Percentiles rank a stretch among this genome's conserved stretches.
Evolutionary conservation across 1,140 invertebrate species (phyloP).

Genomic region (Tachypleus tridentatus): DNA sequence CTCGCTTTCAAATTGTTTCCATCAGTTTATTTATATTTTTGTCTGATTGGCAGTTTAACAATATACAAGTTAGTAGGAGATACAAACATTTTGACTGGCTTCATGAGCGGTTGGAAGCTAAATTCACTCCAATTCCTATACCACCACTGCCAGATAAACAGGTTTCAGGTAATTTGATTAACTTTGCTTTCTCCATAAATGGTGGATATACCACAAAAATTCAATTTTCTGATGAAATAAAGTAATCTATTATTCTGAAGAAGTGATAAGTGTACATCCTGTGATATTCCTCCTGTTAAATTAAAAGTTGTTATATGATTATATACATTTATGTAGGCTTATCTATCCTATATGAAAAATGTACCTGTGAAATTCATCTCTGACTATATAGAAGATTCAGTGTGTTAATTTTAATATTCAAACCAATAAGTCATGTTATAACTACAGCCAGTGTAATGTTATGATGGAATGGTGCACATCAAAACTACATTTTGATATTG

Average conservation of each 20-base stretch:
- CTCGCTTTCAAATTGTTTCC: neutral
- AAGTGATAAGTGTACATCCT: neutral
- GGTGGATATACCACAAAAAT: conserved; percentile 4
- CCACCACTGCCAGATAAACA: conserved; percentile 96
- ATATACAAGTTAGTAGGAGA: conserved; percentile 72
- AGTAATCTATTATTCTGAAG: conserved; percentile 2
- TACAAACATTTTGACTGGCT: conserved; percentile 99
- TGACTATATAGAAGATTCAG: no score
- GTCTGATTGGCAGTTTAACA: neutral
- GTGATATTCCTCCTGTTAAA: no score
- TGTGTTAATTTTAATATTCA: no score
- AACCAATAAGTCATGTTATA: no score
- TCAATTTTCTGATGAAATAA: conserved; percentile 4
- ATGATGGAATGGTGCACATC: no score
- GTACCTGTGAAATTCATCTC: no score
- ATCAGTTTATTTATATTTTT: neutral
- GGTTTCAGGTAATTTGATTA: conserved; percentile 45
- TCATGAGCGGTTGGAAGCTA: conserved; percentile 80
- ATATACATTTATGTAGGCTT: no score
- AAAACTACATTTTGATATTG: no score
- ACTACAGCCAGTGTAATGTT: no score
- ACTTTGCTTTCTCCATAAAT: conserved; percentile 3
- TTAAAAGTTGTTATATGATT: no score
- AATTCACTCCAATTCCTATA: conserved; percentile 86
- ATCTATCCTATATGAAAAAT: no score